Percentiles rank a stretch among this genome's conserved stretches.
phyloP scores from a whole-genome alignment of 37 sponge, comb jelly and placozoan species.

The Aphrocallistes beatrix region DNA sequence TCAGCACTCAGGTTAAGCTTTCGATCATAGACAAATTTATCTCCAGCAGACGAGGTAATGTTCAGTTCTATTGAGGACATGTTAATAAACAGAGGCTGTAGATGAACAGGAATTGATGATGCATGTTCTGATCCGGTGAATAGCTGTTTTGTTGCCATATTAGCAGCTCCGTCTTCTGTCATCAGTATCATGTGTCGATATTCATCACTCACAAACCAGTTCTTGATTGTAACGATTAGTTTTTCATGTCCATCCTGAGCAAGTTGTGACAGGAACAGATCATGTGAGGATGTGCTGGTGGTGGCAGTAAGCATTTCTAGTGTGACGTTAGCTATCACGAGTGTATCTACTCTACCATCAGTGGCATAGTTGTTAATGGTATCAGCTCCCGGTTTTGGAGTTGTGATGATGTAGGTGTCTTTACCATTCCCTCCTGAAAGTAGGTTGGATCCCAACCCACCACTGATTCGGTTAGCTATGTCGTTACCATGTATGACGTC shows the following conservation, averaged over 20 bases:
- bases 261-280: too few species aligned
- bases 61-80: neutral
- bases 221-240: neutral
- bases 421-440: slow-evolving; percentile 23
- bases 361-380: slow-evolving; percentile 25
- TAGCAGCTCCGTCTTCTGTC: neutral
- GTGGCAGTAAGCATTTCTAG: neutral
- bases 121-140: too few species aligned
- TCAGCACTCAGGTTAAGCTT: slow-evolving; percentile 11
- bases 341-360: slow-evolving; percentile 1
- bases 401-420: slow-evolving; percentile 14
- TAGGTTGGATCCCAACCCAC: too few species aligned
- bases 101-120: too few species aligned
- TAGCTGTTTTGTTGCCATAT: too few species aligned
- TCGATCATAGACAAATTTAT: too few species aligned
- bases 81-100: slow-evolving; percentile 19
- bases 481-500: too few species aligned
- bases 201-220: neutral
- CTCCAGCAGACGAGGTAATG: too few species aligned
- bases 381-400: neutral
- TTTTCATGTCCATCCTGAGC: too few species aligned
- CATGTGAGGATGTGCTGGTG: too few species aligned
- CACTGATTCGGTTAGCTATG: too few species aligned
- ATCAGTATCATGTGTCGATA: neutral
- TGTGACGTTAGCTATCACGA: neutral